phyloP scores from a whole-genome alignment of 37 sponge, comb jelly and placozoan genomes.

The Theonella swinhoei region DNA sequence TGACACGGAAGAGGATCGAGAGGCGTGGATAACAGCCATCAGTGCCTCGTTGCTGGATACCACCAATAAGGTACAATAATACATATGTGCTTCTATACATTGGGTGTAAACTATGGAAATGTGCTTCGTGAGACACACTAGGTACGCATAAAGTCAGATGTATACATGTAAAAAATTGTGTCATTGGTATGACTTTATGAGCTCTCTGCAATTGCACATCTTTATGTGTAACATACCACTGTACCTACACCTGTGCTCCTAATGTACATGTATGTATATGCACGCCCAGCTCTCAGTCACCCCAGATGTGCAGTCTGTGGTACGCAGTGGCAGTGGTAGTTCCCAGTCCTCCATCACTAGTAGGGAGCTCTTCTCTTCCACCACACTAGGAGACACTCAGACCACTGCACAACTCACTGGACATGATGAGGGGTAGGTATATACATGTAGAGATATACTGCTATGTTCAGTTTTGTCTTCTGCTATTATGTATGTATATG shows the following conservation, averaged over 20 bases:
- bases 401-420: too few species aligned
- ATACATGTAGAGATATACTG: too few species aligned
- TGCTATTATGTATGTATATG: too few species aligned
- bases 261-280: neutral
- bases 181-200: too few species aligned
- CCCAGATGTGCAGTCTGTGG: neutral
- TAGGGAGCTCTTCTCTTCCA: neutral
- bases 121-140: too few species aligned
- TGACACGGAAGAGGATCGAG: constrained; percentile 21
- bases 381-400: neutral
- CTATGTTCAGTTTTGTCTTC: too few species aligned
- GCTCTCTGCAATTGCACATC: too few species aligned
- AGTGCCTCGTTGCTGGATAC: neutral
- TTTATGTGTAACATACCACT: too few species aligned
- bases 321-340: neutral
- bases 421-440: too few species aligned
- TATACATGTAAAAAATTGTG: too few species aligned
- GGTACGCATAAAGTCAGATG: too few species aligned
- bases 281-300: neutral
- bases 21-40: constrained; percentile 45
- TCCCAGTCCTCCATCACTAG: neutral
- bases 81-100: neutral
- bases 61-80: constrained; percentile 16
- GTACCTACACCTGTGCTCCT: neutral
- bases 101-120: too few species aligned